Conservation (phyloP, 2,113 vertebrate species). For the Takifugu flavidus region DNA sequence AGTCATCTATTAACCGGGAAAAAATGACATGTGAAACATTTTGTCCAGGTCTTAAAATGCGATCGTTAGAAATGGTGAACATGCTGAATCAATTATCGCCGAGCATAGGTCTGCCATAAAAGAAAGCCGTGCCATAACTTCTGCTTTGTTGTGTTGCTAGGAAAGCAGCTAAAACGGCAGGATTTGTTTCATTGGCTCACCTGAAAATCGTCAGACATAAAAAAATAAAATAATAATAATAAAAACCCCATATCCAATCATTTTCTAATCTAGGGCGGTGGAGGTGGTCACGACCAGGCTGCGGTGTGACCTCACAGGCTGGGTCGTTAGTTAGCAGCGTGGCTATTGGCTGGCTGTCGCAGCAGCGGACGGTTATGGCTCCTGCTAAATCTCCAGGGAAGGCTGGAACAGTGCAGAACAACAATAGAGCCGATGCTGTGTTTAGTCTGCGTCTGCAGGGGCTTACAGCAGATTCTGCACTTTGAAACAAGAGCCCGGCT, state of each 20-base stretch:
- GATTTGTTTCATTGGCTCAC: constrained; percentile 25
- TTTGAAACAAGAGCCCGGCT: constrained; percentile 63
- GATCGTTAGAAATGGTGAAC: constrained; percentile 52
- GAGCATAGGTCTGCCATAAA: constrained; percentile 20
- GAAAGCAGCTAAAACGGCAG: constrained; percentile 25
- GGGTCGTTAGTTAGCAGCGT: constrained; percentile 34
- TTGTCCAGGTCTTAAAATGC: constrained; percentile 39
- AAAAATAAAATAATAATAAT: not conserved
- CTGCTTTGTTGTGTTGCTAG: constrained; percentile 24
- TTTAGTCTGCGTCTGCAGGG: constrained; percentile 74
- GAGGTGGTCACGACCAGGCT: constrained; percentile 27
- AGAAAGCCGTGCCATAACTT: constrained; percentile 26
- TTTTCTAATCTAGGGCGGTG: constrained; percentile 28
- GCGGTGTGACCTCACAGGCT: constrained; percentile 42
- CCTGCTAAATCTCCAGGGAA: constrained; percentile 54
- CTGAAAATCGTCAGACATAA: constrained; percentile 32
- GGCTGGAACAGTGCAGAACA: constrained; percentile 62
- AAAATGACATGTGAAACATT: constrained; percentile 42
- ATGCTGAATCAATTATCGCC: constrained; percentile 60
- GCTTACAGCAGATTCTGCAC: constrained; percentile 60
- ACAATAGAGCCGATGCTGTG: constrained; percentile 67
- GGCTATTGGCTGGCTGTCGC: constrained; percentile 49
- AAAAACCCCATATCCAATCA: constrained; percentile 35
- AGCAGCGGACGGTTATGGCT: constrained; percentile 49
- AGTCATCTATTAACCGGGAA: constrained; percentile 60